Conservation (phyloP, 30 jellyfish, hydroid and myxozoan genomes). For the Nemopilema nomurai region DNA sequence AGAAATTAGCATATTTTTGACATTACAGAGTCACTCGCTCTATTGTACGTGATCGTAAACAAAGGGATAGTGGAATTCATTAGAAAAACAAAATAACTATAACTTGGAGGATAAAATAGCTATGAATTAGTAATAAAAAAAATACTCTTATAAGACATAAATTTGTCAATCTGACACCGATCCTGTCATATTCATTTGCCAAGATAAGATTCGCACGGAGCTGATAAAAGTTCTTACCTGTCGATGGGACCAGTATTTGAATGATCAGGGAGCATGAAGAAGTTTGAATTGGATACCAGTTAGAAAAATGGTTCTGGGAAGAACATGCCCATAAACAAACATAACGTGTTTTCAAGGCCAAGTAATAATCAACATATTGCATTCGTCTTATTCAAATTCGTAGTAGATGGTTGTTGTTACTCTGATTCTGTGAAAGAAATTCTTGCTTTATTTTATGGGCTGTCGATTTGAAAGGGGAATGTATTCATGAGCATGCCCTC, state of each 20-base stretch:
- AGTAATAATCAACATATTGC: background rate
- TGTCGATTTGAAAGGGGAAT: background rate
- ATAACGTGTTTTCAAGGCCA: slow-evolving; percentile 62
- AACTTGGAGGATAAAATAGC: background rate
- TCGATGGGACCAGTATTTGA: background rate
- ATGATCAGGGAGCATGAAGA: slow-evolving; percentile 66
- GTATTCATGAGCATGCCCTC: background rate
- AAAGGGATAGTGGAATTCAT: background rate
- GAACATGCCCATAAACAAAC: slow-evolving; percentile 67
- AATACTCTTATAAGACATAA: background rate
- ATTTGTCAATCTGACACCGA: background rate
- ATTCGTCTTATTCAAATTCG: background rate
- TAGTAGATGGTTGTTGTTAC: background rate
- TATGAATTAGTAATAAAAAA: background rate
- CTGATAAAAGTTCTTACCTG: background rate
- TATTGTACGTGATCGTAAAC: slow-evolving; percentile 28
- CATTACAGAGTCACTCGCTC: background rate
- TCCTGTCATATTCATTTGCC: background rate
- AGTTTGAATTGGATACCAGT: slow-evolving; percentile 62
- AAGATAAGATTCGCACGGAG: slow-evolving; percentile 17
- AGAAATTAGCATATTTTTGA: slow-evolving; percentile 2
- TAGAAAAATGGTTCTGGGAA: slow-evolving; percentile 14
- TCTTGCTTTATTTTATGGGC: background rate
- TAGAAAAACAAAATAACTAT: background rate
- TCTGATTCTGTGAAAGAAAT: background rate